A percentile compares a stretch with the other conserved stretches of the same genome.
phyloP scores from a whole-genome alignment of 2,113 vertebrate species.

The Delphinapterus leucas region DNA sequence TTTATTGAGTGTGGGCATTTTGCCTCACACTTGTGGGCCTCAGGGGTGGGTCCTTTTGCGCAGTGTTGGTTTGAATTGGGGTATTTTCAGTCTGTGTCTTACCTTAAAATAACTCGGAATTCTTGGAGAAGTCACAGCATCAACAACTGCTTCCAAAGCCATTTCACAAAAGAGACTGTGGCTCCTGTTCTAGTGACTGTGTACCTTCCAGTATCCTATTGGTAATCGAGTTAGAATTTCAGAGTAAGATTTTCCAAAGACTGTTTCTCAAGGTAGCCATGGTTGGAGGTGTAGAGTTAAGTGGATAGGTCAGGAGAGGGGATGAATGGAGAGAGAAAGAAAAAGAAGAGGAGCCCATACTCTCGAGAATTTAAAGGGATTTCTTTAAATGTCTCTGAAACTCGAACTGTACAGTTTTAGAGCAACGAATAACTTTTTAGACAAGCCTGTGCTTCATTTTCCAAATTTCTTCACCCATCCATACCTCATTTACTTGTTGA shows the following conservation, averaged over 20 bases:
- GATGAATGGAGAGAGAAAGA: neutral
- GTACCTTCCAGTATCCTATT: neutral
- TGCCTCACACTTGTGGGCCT: neutral
- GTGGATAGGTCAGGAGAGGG: no score
- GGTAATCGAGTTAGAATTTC: neutral
- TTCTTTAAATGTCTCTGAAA: conserved; percentile 11
- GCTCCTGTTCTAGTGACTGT: neutral
- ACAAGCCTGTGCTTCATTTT: neutral
- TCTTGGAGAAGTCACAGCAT: neutral
- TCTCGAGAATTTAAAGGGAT: neutral
- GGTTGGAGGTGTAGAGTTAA: neutral
- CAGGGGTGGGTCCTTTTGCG: neutral
- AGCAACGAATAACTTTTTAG: neutral
- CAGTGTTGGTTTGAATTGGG: neutral
- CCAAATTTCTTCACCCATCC: neutral
- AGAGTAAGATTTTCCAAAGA: neutral
- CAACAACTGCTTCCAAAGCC: neutral
- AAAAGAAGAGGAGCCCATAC: neutral
- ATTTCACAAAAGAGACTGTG: neutral
- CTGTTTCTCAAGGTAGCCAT: neutral
- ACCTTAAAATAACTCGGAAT: conserved; percentile 21
- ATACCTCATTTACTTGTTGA: neutral
- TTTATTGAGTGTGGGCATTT: neutral
- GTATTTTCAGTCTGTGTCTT: neutral
- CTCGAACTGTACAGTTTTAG: neutral